A percentile compares a stretch with the other conserved stretches of the same genome.
Conservation (phyloP, 2,888 invertebrate genomes). For the Sepiola atlantica region DNA sequence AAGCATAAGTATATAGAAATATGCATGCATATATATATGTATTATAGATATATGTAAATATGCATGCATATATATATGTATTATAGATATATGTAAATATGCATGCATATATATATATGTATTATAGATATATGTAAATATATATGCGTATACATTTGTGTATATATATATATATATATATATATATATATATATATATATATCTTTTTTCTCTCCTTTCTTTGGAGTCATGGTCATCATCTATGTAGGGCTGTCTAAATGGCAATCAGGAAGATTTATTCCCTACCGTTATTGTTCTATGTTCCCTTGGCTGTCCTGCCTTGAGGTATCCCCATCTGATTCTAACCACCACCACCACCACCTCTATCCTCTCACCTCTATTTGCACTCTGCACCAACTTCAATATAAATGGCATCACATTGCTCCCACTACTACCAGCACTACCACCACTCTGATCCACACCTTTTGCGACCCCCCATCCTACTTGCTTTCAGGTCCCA, state of each 20-base stretch:
- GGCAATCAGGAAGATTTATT: constrained; percentile 32
- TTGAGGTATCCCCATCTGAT: neutral
- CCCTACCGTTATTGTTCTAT: neutral
- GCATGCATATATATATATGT: too few species aligned
- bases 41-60: too few species aligned
- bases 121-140: too few species aligned
- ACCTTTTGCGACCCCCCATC: neutral
- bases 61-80: too few species aligned
- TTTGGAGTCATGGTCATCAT: neutral
- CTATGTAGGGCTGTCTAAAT: constrained; percentile 3
- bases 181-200: too few species aligned
- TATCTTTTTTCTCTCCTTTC: neutral
- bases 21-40: too few species aligned
- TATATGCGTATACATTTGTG: too few species aligned
- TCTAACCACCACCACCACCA: neutral
- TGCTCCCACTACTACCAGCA: neutral
- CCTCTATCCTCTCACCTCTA: neutral
- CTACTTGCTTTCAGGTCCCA: neutral
- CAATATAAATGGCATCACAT: constrained; percentile 32
- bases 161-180: too few species aligned
- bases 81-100: too few species aligned
- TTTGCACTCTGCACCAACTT: too few species aligned
- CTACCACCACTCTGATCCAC: neutral
- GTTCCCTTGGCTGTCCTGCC: neutral
- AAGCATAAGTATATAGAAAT: too few species aligned